A percentile compares a stretch with the other conserved stretches of the same genome.
Conservation (phyloP, 1,140 invertebrate genomes). For the Reticulitermes speratus region DNA sequence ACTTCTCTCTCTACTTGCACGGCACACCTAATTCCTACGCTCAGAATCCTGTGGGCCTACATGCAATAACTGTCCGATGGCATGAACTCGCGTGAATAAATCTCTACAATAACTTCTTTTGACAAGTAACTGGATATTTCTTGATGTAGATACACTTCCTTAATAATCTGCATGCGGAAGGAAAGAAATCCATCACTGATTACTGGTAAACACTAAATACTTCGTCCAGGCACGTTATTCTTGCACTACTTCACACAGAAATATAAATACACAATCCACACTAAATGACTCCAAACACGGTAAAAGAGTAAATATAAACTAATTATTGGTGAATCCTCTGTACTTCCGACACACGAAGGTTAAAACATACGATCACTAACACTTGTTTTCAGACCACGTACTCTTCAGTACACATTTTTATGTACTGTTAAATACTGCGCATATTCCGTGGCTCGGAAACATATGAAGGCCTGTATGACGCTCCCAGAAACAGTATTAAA, state of each 20-base stretch:
- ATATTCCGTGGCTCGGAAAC: neutral
- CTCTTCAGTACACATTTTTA: neutral
- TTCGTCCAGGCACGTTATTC: neutral
- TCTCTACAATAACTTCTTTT: neutral
- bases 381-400: neutral
- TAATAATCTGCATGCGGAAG: neutral
- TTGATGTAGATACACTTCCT: neutral
- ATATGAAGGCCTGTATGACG: neutral
- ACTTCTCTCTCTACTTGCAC: neutral
- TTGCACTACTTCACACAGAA: neutral
- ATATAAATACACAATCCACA: neutral
- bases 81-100: too few relatives aligned
- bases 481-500: neutral
- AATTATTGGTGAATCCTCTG: neutral
- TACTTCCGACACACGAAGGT: neutral
- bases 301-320: neutral
- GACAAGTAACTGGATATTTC: neutral
- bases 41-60: neutral
- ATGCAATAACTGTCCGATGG: too few relatives aligned
- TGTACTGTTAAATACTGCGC: neutral
- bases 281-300: neutral
- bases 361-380: neutral
- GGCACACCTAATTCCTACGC: neutral
- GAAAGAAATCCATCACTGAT: neutral
- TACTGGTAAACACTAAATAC: neutral